These are phyloP conservation scores for Gorsachius goisagi DNA, from an alignment of 2,113 vertebrate genomes.

Conservation along the genomic window DNA sequence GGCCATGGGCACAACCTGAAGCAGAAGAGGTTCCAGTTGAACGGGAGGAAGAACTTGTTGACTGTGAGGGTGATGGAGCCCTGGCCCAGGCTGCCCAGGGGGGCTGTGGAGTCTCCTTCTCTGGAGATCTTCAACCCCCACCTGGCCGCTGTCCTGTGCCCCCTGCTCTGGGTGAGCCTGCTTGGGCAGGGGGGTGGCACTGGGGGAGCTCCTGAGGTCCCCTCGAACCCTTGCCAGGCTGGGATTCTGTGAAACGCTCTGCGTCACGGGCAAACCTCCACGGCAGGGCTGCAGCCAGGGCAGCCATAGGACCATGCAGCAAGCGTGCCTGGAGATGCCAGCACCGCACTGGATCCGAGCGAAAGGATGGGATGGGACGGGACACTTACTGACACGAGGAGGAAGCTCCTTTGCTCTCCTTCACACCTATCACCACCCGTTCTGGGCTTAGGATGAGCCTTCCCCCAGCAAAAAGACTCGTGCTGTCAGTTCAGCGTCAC, in stretches of 20 bases:
- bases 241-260: rapidly evolving
- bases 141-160: too few relatives aligned
- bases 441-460: neutral
- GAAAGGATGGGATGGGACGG: neutral
- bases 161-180: too few relatives aligned
- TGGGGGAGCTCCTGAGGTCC: too few relatives aligned
- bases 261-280: neutral
- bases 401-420: neutral
- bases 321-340: neutral
- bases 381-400: neutral
- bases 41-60: too few relatives aligned
- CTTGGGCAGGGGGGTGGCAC: too few relatives aligned
- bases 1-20: too few relatives aligned
- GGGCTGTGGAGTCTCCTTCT: too few relatives aligned
- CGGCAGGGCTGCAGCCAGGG: neutral
- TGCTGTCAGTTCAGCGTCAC: neutral
- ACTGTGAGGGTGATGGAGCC: too few relatives aligned
- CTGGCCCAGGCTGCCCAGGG: too few relatives aligned
- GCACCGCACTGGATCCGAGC: neutral
- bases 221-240: too few relatives aligned
- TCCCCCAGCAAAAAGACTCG: neutral
- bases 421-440: neutral
- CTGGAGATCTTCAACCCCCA: too few relatives aligned
- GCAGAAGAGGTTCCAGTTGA: too few relatives aligned
- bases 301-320: neutral